These are phyloP conservation scores for Coptotermes formosanus DNA, from an alignment of 1,140 invertebrate genomes.

Conservation along the genomic window DNA sequence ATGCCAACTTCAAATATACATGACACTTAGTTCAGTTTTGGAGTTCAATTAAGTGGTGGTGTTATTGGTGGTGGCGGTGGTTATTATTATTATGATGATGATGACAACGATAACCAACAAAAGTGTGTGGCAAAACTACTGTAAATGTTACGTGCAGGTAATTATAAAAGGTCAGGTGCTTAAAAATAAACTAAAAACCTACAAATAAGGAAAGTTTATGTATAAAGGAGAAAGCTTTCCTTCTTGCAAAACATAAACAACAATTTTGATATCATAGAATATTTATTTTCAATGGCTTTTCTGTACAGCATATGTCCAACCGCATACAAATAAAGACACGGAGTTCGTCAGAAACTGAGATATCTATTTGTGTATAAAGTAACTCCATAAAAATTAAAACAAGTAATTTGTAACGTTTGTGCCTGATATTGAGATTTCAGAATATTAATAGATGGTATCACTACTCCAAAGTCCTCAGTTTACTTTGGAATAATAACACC, in stretches of 20 bases:
- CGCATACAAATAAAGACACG: neutral
- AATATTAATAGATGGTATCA: neutral
- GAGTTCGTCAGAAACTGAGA: neutral
- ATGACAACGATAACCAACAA: neutral
- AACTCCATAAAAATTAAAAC: too few species aligned
- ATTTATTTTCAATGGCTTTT: constrained; percentile 16
- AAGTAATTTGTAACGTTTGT: neutral
- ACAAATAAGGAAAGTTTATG: neutral
- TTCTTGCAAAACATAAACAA: constrained; percentile 3
- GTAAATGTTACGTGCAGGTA: neutral
- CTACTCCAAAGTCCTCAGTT: neutral
- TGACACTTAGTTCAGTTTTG: neutral
- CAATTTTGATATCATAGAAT: neutral
- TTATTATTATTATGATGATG: too few species aligned
- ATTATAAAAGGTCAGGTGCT: neutral
- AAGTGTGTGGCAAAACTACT: neutral
- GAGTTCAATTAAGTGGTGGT: neutral
- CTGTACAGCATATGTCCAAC: constrained; percentile 9
- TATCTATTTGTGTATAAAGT: neutral
- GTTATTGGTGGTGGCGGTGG: too few species aligned
- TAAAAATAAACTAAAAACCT: neutral
- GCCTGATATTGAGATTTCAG: neutral
- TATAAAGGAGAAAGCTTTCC: neutral
- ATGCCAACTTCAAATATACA: neutral
- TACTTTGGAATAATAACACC: neutral